phyloP scores from a whole-genome alignment of 2,888 invertebrate species.

The Scaptomyza parva region DNA sequence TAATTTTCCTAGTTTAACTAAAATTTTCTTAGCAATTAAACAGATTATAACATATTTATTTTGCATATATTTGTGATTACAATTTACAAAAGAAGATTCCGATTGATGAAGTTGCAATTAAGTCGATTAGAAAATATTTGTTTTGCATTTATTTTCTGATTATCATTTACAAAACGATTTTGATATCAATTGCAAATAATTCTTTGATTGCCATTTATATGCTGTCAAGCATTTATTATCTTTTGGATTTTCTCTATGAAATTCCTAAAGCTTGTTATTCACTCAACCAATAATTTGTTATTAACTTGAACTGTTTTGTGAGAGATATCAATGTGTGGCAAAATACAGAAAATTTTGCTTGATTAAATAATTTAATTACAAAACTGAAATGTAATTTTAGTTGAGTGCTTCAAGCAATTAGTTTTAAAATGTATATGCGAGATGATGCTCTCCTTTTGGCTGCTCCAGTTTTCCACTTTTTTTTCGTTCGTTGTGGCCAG shows the following conservation, averaged over 20 bases:
- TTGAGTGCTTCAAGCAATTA: conserved; percentile 10
- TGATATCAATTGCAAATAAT: conserved; percentile 1
- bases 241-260: not conserved
- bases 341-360: no score
- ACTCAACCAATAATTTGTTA: conserved; percentile 1
- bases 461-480: not conserved
- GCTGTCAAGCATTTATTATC: conserved; percentile 1
- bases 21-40: not conserved
- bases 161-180: not conserved
- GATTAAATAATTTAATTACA: conserved; percentile 8
- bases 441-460: not conserved
- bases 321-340: no score
- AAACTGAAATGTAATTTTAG: not conserved
- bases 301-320: not conserved
- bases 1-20: no score
- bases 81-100: no score
- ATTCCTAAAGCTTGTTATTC: not conserved
- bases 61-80: no score
- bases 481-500: not conserved
- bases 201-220: not conserved
- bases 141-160: not conserved
- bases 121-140: no score
- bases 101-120: no score
- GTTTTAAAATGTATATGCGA: conserved; percentile 3
- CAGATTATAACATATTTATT: no score